Evolutionary conservation across 1,140 invertebrate species (phyloP).

Genomic region (Oryctes rhinoceros): DNA sequence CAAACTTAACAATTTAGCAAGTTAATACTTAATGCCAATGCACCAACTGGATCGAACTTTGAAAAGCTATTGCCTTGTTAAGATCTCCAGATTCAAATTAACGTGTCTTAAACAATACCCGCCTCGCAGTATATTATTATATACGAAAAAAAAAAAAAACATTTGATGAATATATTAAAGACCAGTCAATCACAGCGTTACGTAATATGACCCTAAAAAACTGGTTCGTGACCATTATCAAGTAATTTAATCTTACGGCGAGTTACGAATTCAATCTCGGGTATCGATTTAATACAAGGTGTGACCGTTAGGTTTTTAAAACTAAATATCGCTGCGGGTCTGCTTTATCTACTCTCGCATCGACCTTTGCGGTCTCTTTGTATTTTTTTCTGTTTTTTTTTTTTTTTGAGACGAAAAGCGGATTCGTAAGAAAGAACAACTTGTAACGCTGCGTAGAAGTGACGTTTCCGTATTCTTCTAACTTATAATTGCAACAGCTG

Average conservation of each 20-base stretch:
- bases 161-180: neutral
- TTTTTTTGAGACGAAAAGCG: no score
- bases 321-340: neutral
- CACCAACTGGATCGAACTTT: no score
- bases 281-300: conserved; percentile 5
- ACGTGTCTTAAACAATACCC: neutral
- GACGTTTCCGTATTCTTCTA: no score
- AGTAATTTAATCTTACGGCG: conserved; percentile 14
- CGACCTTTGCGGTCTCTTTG: neutral
- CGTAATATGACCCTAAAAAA: neutral
- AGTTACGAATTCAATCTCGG: neutral
- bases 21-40: no score
- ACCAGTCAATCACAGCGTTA: neutral
- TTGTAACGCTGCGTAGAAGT: no score
- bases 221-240: conserved; percentile 13
- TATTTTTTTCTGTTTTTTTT: neutral
- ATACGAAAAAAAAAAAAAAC: no score
- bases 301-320: conserved; percentile 8
- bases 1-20: no score
- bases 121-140: neutral
- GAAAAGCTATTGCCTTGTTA: no score
- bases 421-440: no score
- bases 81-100: no score
- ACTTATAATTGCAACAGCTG: no score
- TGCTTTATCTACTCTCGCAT: neutral